Evolutionary conservation across 2,113 vertebrate species (phyloP).

Genomic region (Notarius quadriscutis): DNA sequence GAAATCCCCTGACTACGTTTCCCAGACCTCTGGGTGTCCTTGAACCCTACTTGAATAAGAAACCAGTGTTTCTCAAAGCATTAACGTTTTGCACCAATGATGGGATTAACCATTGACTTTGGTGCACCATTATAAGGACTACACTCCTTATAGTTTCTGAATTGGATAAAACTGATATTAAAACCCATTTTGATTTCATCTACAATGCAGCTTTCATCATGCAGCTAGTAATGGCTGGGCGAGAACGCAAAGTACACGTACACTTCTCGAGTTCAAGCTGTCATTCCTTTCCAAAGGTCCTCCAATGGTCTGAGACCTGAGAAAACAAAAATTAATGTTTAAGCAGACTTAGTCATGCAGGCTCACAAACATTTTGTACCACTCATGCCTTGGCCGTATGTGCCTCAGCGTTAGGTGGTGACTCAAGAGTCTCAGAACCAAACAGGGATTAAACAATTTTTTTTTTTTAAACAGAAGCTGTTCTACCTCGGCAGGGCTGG

Average conservation of each 20-base stretch:
- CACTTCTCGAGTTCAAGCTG: conserved; percentile 56
- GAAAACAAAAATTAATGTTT: neutral
- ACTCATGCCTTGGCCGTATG: neutral
- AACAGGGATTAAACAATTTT: neutral
- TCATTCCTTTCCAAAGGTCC: conserved; percentile 61
- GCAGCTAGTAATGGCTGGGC: neutral
- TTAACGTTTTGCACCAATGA: neutral
- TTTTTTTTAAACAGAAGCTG: neutral
- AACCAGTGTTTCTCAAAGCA: neutral
- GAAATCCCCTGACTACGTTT: neutral
- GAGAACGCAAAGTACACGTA: conserved; percentile 43
- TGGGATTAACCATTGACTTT: neutral
- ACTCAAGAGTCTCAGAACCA: neutral
- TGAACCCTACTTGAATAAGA: neutral
- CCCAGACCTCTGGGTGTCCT: neutral
- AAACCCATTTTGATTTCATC: neutral
- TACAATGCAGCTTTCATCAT: conserved; percentile 7
- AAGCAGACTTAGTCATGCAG: neutral
- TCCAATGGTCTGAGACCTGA: conserved; percentile 71
- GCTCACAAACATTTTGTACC: neutral
- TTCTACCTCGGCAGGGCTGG: conserved; percentile 56
- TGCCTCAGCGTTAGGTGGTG: neutral
- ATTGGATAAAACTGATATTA: neutral
- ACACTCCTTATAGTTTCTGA: neutral
- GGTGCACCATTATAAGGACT: neutral